These are phyloP conservation scores for Catostomus latipinnis DNA, from an alignment of 2,797 vertebrate species.

Conservation along the genomic window DNA sequence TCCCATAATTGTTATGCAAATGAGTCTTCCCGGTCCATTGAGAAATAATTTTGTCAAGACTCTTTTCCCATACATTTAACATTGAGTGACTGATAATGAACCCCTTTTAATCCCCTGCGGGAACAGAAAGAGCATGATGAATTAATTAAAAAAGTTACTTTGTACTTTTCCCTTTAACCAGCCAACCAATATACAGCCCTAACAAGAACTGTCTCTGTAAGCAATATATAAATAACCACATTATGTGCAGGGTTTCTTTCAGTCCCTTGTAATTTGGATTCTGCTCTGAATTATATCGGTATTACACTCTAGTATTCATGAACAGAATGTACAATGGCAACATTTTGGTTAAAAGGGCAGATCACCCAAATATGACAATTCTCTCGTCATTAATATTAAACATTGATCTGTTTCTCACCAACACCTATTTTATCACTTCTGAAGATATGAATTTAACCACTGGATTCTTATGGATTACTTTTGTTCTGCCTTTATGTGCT, in stretches of 20 bases:
- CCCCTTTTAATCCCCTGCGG: constrained; percentile 66
- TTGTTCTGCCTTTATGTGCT: too few species aligned
- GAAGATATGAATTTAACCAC: too few species aligned
- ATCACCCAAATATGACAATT: too few species aligned
- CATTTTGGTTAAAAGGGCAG: neutral
- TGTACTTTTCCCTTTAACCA: constrained; percentile 50
- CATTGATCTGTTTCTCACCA: too few species aligned
- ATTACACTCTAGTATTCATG: constrained; percentile 20
- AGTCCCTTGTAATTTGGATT: constrained; percentile 9
- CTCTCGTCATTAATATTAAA: too few species aligned
- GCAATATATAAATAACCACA: constrained; percentile 37
- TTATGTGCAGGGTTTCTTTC: constrained; percentile 4
- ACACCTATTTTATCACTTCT: too few species aligned
- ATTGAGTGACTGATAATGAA: constrained; percentile 76
- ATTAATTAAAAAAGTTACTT: constrained; percentile 65
- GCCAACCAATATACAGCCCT: constrained; percentile 37
- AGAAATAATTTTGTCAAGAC: constrained; percentile 85
- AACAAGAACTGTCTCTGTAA: constrained; percentile 26
- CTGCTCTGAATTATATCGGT: constrained; percentile 10
- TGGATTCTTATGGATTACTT: too few species aligned
- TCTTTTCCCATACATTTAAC: constrained; percentile 77
- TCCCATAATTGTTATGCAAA: constrained; percentile 86
- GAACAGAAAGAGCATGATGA: constrained; percentile 69
- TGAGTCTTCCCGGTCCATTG: constrained; percentile 78
- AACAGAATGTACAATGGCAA: neutral